These are phyloP conservation scores for Drosophila paramelanica DNA, from an alignment of 2,888 invertebrate species.

Conservation along the genomic window DNA sequence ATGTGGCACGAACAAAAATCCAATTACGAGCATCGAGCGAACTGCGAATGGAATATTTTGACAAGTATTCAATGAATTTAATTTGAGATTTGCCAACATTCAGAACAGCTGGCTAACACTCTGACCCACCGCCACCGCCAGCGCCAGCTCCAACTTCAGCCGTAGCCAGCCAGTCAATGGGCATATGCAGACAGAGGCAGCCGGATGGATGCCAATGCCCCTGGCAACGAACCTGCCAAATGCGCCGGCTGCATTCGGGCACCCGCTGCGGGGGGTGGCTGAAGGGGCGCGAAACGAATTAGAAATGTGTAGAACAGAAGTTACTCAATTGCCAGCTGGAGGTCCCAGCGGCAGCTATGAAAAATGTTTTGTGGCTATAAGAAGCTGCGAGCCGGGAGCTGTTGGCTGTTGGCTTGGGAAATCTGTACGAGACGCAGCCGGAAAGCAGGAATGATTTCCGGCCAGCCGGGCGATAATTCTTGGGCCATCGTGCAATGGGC, in stretches of 20 bases:
- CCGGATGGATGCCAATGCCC: conserved; percentile 43
- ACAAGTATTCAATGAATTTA: conserved; percentile 80
- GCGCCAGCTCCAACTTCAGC: conserved; percentile 19
- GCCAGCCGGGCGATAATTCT: conserved; percentile 64
- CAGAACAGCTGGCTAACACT: conserved; percentile 40
- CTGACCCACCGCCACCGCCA: conserved; percentile 25
- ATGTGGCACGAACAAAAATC: conserved; percentile 69
- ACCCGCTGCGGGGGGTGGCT: not conserved
- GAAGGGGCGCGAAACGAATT: conserved; percentile 63
- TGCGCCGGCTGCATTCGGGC: conserved; percentile 35
- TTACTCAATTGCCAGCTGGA: conserved; percentile 71
- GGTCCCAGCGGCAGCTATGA: conserved; percentile 49
- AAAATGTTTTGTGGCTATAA: conserved; percentile 64
- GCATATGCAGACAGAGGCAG: conserved; percentile 33
- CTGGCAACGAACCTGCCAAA: conserved; percentile 31
- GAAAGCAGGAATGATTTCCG: conserved; percentile 65
- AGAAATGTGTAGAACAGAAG: conserved; percentile 80
- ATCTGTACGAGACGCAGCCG: conserved; percentile 49
- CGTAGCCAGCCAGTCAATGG: conserved; percentile 37
- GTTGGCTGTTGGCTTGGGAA: conserved; percentile 36
- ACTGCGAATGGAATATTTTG: conserved; percentile 69
- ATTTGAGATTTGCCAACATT: conserved; percentile 71
- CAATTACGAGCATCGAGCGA: conserved; percentile 63
- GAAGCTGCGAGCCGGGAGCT: conserved; percentile 34
- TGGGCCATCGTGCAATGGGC: conserved; percentile 44